These are phyloP conservation scores for Tridacna gigas DNA, from an alignment of 2,888 invertebrate genomes.

Conservation along the genomic window DNA sequence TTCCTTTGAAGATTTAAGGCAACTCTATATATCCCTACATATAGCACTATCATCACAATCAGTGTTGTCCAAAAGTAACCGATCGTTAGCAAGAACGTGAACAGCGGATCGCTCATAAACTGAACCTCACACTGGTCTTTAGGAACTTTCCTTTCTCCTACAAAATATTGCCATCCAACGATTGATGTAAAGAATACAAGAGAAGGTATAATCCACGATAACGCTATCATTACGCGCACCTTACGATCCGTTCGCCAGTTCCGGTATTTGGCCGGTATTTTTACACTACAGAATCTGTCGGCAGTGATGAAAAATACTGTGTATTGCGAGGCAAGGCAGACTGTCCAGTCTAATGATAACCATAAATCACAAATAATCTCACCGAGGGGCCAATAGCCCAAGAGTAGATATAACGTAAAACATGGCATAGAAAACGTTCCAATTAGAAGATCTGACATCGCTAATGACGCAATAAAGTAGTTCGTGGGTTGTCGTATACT, in stretches of 20 bases:
- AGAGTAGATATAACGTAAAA: conserved; percentile 98
- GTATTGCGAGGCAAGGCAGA: conserved; percentile 99
- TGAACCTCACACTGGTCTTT: conserved; percentile 97
- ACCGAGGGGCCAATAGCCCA: conserved; percentile 98
- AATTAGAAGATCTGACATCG: conserved; percentile 98
- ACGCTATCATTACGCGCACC: conserved; percentile 97
- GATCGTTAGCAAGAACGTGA: conserved; percentile 98
- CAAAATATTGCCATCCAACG: conserved; percentile 99
- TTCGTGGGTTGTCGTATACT: conserved; percentile 97
- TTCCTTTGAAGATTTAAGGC: conserved; percentile 99
- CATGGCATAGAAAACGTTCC: conserved; percentile 99
- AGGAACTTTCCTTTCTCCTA: conserved; percentile 94
- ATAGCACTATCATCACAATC: conserved; percentile 96
- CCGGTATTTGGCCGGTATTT: conserved; percentile 98
- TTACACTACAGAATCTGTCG: conserved; percentile 99
- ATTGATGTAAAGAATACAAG: conserved; percentile 98
- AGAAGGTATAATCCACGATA: conserved; percentile 98
- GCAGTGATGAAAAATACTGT: conserved; percentile 99
- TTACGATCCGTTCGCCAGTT: conserved; percentile 98
- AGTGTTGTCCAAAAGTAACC: conserved; percentile 99
- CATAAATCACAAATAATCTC: conserved; percentile 98
- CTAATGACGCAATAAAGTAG: conserved; percentile 99
- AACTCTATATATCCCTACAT: conserved; percentile 98
- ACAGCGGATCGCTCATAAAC: conserved; percentile 98
- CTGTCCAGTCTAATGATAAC: conserved; percentile 99